Conservation (phyloP, 1,140 invertebrate genomes). For the Platyscapa corneri region DNA sequence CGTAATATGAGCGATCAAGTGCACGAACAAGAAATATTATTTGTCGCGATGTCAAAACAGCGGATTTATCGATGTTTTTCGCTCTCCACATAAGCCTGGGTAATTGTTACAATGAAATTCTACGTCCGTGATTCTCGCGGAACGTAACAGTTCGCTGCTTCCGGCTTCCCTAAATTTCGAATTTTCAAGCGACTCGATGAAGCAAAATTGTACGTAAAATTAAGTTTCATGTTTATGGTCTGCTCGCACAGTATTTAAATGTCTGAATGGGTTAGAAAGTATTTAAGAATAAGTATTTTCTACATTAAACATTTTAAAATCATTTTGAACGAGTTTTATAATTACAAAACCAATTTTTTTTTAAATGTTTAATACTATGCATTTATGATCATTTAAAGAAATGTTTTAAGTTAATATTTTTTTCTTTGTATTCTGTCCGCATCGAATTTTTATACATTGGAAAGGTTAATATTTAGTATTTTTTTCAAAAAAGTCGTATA, state of each 20-base stretch:
- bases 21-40: conserved; percentile 1
- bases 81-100: neutral
- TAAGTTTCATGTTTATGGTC: neutral
- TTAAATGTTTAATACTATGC: too few relatives aligned
- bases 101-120: neutral
- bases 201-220: neutral
- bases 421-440: too few relatives aligned
- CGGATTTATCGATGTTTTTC: conserved; percentile 2
- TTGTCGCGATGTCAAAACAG: neutral
- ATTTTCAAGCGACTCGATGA: neutral
- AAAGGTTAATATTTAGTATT: too few relatives aligned
- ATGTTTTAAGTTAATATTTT: too few relatives aligned
- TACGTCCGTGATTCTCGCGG: neutral
- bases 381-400: too few relatives aligned
- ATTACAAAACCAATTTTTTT: too few relatives aligned
- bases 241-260: neutral
- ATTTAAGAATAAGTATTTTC: neutral
- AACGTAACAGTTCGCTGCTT: neutral
- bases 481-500: too few relatives aligned
- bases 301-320: neutral
- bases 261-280: neutral
- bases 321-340: neutral
- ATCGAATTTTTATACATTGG: too few relatives aligned
- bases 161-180: neutral
- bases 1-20: neutral